A percentile compares a stretch with the other conserved stretches of the same genome.
phyloP scores from a whole-genome alignment of 2,797 vertebrate genomes.

The Geranospiza caerulescens region DNA sequence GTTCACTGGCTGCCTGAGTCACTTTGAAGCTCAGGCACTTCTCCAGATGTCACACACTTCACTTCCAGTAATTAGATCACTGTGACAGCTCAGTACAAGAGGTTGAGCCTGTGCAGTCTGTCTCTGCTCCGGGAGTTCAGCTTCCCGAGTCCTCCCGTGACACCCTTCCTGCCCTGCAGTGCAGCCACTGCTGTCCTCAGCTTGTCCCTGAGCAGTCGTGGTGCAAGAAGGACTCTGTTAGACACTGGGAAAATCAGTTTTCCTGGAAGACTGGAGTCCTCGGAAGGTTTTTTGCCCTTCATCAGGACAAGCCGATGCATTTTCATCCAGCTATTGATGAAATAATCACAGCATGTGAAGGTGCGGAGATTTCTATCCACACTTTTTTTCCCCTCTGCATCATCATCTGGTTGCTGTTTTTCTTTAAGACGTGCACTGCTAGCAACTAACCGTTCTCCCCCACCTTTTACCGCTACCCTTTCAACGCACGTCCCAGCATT shows the following conservation, averaged over 20 bases:
- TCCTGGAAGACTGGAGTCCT: not conserved
- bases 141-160: not conserved
- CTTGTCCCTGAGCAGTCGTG: not conserved
- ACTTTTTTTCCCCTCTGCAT: not conserved
- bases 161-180: not conserved
- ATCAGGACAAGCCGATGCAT: not conserved
- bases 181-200: not conserved
- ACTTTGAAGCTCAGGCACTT: conserved; percentile 11
- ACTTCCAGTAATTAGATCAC: conserved; percentile 58
- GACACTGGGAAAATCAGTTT: not conserved
- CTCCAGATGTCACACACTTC: conserved; percentile 59
- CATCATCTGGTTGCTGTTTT: not conserved
- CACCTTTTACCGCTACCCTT: not conserved
- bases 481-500: not conserved
- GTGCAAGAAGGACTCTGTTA: not conserved
- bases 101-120: not conserved
- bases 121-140: not conserved
- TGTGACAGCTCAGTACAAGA: conserved; percentile 4
- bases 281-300: not conserved
- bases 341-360: not conserved
- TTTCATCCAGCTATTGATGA: not conserved
- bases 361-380: not conserved
- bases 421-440: not conserved
- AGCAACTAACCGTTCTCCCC: not conserved
- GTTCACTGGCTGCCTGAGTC: conserved; percentile 11